phyloP scores from a whole-genome alignment of 2,888 invertebrate genomes.

The Hypsopygia costalis region DNA sequence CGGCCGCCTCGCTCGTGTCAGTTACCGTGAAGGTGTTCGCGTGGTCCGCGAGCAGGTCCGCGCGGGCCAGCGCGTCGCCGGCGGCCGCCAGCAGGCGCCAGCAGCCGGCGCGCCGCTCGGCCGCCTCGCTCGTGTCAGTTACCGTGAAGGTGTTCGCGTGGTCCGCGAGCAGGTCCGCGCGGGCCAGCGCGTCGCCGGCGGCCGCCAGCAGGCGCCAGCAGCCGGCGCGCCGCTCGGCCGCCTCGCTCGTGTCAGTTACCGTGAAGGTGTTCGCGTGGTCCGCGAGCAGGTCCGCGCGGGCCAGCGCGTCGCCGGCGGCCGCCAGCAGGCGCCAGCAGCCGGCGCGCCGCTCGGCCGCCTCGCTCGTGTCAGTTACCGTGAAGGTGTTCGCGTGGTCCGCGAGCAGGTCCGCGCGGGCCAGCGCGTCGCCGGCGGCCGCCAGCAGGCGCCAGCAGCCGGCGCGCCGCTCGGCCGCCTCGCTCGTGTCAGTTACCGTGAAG shows the following conservation, averaged over 20 bases:
- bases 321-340: too few relatives aligned
- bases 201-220: too few relatives aligned
- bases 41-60: constrained; percentile 84
- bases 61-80: constrained; percentile 81
- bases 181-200: constrained; percentile 80
- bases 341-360: too few relatives aligned
- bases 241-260: too few relatives aligned
- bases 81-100: too few relatives aligned
- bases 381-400: constrained; percentile 85
- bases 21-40: too few relatives aligned
- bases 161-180: constrained; percentile 83
- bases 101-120: too few relatives aligned
- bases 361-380: too few relatives aligned
- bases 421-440: constrained; percentile 82
- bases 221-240: too few relatives aligned
- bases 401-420: constrained; percentile 83
- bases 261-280: constrained; percentile 85
- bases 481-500: constrained; percentile 88
- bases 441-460: constrained; percentile 83
- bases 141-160: constrained; percentile 87
- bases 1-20: too few relatives aligned
- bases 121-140: too few relatives aligned
- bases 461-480: constrained; percentile 91
- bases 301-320: constrained; percentile 80
- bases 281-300: constrained; percentile 83